These are phyloP conservation scores for Bos taurus DNA, from an alignment of 2,113 vertebrate species.

Conservation along the genomic window DNA sequence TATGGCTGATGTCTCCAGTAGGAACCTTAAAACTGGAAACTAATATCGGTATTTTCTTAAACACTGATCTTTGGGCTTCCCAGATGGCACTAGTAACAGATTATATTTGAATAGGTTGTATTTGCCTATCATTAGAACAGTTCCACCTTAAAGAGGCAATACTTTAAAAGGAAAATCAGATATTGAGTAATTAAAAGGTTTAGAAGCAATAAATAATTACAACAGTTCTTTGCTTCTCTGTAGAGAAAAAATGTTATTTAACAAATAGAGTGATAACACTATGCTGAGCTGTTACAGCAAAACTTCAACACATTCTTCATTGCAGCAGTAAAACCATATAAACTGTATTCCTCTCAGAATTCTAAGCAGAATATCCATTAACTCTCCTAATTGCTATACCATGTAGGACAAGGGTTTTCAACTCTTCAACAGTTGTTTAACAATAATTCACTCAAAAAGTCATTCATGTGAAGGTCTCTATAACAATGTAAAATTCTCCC, in stretches of 20 bases:
- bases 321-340: background rate
- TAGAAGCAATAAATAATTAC: background rate
- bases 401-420: constrained; percentile 37
- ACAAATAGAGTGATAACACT: constrained; percentile 36
- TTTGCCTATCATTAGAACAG: constrained; percentile 20
- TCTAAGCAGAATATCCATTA: background rate
- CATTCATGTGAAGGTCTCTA: constrained; percentile 17
- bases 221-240: background rate
- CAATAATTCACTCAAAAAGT: constrained; percentile 63
- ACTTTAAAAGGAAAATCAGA: constrained; percentile 9
- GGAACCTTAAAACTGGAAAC: constrained; percentile 73
- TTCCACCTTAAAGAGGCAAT: constrained; percentile 4
- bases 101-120: background rate
- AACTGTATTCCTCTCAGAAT: background rate
- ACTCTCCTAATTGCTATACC: constrained; percentile 39
- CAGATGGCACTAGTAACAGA: background rate
- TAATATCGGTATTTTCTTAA: constrained; percentile 51
- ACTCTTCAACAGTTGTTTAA: constrained; percentile 55
- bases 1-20: constrained; percentile 66
- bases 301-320: background rate
- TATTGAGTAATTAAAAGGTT: background rate
- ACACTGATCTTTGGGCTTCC: constrained; percentile 14
- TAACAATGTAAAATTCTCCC: constrained; percentile 61
- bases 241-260: constrained; percentile 51
- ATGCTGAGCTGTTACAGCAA: background rate